phyloP scores from a whole-genome alignment of 2,797 vertebrate species.

The Labroides dimidiatus region DNA sequence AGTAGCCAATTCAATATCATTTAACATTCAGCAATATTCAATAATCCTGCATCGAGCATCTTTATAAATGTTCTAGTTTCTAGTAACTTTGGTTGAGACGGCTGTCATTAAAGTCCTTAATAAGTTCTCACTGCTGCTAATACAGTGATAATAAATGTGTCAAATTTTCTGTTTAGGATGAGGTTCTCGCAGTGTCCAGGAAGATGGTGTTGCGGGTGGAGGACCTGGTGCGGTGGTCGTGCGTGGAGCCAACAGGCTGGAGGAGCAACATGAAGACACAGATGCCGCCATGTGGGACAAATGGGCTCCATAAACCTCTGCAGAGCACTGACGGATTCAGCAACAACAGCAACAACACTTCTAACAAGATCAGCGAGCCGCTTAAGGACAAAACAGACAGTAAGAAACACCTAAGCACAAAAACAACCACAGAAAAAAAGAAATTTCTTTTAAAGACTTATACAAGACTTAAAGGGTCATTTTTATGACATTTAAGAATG shows the following conservation, averaged over 20 bases:
- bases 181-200: constrained; percentile 85
- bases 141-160: too few relatives aligned
- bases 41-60: too few relatives aligned
- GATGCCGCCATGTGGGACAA: background rate
- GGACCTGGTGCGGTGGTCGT: constrained; percentile 85
- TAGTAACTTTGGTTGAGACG: too few relatives aligned
- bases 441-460: too few relatives aligned
- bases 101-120: too few relatives aligned
- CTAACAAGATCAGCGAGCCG: constrained; percentile 19
- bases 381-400: constrained; percentile 53
- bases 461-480: too few relatives aligned
- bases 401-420: constrained; percentile 27
- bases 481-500: too few relatives aligned
- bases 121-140: too few relatives aligned
- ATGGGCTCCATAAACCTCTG: constrained; percentile 38
- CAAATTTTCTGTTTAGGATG: constrained; percentile 74
- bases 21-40: too few relatives aligned
- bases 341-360: background rate
- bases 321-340: background rate
- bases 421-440: background rate
- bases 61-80: too few relatives aligned
- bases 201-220: constrained; percentile 85
- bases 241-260: constrained; percentile 72
- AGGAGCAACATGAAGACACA: constrained; percentile 28
- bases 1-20: too few relatives aligned